Evolutionary conservation across 1,140 invertebrate species (phyloP), one percentile per base, ranked within the genome.

Genomic region (Aphaenogaster ashmeadi): DNA sequence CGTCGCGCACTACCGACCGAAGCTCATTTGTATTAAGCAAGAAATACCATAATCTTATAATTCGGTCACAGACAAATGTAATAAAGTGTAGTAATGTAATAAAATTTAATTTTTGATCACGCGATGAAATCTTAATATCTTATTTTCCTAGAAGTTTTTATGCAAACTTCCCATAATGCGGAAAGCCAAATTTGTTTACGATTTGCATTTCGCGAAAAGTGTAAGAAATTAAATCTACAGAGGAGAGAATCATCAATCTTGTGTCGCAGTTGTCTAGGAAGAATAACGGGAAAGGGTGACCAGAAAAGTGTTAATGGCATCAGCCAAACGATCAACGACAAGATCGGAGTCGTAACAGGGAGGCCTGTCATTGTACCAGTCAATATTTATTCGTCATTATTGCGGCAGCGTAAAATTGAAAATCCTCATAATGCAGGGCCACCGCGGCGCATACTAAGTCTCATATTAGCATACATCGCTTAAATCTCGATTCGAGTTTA

Each of bases 401-500:
- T 58, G 66, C 64, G 33, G 56, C 81, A 41, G 89, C 77, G 88
- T 90, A 92, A 92, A 92, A 92, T 92, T 92, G 91, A 92, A 92
- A 92, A 92, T 92, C 90, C 92, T 92, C 87, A 92, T 92, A 92
- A 92, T 91, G 88, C 64, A 60, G 69, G 71, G 79, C 87, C 88
- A 88, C 87, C 87, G 86, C 67, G 84, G 88, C 86, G 91, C 91
- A 92, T 92, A 92, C 90, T 90, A 92, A 92, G 87, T 87, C 86
- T 52, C 89, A 79, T 92, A 92, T 92, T 92, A 92, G 91, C 91
- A 92, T 92, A 91, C 90, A 88, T 92, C 91, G 91, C 84, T 92
- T 92, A 91, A 92, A 91, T 91, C 91, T 92, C 86, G 89, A 92
- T 91, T 91, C 91, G 90, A 77, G 88, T 90, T 92, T 88, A 89